phyloP scores from a whole-genome alignment of 1,140 invertebrate species.

The Antheraea mylitta region DNA sequence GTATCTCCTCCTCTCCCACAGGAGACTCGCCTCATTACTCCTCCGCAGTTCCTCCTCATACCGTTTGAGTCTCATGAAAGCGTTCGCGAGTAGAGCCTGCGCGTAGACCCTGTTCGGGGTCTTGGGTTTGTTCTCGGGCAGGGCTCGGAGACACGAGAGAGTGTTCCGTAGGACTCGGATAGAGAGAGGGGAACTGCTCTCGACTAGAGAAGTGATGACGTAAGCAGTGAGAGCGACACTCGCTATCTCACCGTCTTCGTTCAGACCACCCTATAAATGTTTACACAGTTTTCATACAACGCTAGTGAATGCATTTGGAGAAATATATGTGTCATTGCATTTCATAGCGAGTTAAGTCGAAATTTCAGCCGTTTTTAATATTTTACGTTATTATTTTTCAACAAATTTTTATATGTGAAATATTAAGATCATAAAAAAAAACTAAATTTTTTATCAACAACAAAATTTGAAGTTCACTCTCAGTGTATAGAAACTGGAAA shows the following conservation, averaged over 20 bases:
- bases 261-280: conserved; percentile 80
- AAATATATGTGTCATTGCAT: too few relatives aligned
- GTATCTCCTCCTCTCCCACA: conserved; percentile 23
- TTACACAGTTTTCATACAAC: too few relatives aligned
- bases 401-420: too few relatives aligned
- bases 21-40: conserved; percentile 41
- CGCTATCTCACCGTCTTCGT: conserved; percentile 80
- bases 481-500: too few relatives aligned
- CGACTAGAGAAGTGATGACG: conserved; percentile 82
- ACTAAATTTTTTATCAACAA: too few relatives aligned
- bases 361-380: too few relatives aligned
- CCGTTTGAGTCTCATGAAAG: conserved; percentile 45
- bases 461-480: too few relatives aligned
- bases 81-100: conserved; percentile 44
- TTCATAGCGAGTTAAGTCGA: too few relatives aligned
- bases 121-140: conserved; percentile 40
- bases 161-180: conserved; percentile 75
- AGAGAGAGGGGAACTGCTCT: conserved; percentile 72
- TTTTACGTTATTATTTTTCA: too few relatives aligned
- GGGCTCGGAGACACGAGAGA: conserved; percentile 79
- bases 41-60: conserved; percentile 58
- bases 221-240: conserved; percentile 83
- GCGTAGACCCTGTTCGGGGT: conserved; percentile 44
- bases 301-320: too few relatives aligned
- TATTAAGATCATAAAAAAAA: too few relatives aligned